Conservation (phyloP, 2,888 invertebrate genomes). For the Drosophila mimica region DNA sequence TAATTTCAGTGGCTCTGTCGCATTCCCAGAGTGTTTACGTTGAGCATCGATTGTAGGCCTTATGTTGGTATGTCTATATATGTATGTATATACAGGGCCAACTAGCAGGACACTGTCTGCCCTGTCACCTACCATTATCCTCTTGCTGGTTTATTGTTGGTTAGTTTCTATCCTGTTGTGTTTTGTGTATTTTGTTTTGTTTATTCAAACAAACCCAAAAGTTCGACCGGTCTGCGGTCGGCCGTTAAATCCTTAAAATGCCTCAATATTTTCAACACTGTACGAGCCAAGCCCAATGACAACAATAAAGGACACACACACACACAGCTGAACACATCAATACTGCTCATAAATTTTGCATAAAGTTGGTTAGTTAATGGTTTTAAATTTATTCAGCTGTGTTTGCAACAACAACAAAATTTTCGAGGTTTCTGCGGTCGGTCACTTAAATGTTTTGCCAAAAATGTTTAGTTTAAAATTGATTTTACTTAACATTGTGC, state of each 20-base stretch:
- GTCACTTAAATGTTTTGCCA: slow-evolving; percentile 39
- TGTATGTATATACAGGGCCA: slow-evolving; percentile 22
- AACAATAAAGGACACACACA: slow-evolving; percentile 29
- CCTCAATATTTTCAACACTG: slow-evolving; percentile 64
- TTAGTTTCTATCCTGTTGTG: slow-evolving; percentile 37
- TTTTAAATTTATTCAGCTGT: slow-evolving; percentile 66
- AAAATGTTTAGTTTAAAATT: slow-evolving; percentile 44
- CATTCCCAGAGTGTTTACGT: slow-evolving; percentile 28
- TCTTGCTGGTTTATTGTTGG: slow-evolving; percentile 60
- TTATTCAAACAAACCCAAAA: slow-evolving; percentile 69
- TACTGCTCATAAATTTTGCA: slow-evolving; percentile 63
- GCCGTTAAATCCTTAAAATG: slow-evolving; percentile 72
- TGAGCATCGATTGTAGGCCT: slow-evolving; percentile 44
- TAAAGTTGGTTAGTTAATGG: slow-evolving; percentile 71
- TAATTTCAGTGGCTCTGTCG: neutral
- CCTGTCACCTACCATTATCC: neutral
- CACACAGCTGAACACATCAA: slow-evolving; percentile 33
- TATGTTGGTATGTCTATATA: slow-evolving; percentile 34
- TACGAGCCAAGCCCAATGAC: slow-evolving; percentile 39
- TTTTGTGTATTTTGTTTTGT: slow-evolving; percentile 54
- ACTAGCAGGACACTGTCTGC: slow-evolving; percentile 2
- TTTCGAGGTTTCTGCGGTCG: slow-evolving; percentile 42
- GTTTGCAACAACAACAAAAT: slow-evolving; percentile 21
- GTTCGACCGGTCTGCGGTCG: slow-evolving; percentile 56
- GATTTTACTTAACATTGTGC: slow-evolving; percentile 6